Evolutionary conservation across 2,797 vertebrate genomes (phyloP), one percentile per base, ranked within the genome.

Genomic region (Enteromius thamalakanensis): DNA sequence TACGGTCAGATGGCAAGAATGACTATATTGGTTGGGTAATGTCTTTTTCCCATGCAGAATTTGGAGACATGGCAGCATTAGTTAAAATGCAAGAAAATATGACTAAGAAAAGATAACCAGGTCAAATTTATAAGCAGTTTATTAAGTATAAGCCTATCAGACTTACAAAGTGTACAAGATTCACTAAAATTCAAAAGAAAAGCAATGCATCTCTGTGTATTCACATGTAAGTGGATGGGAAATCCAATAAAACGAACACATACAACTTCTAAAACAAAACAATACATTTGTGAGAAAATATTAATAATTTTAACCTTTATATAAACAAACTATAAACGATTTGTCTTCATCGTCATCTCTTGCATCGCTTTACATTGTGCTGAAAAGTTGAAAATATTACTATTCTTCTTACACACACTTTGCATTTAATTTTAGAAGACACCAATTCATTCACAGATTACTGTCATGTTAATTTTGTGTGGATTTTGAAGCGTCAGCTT

Each of bases 1-100:
- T 70, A 60, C 23, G 78, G 84, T 86, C 81, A 85, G 79, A 83
- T 72, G 81, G 78, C 19, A 83, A 69, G 49, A 76, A 77, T 67
- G 62, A 85, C 49, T 79, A 79, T 69, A 47, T 29, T 69, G 60
- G 37, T 62, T 81, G 53, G 45, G 76, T 85, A 80, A 83, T 84
- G 65, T 64, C 64, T 60, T 65, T 81, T 78, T 75, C 34, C 14
- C 45, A 42, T 74, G 77, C 58, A 68, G 12, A 29, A 76, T 58
- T 55, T 69, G 67, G 53, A 76, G 34, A 47, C 58, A 67, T 74
- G 47, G 53, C 34, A 84, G 69, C 72, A 40, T 74, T 72, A n/a
- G 71, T 79, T 60, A 37, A 79, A 55, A 58, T 40, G 34, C 10
- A 58, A 76, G 40, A 45, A 17, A 71, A 12, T 10, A 47, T 15